Conservation (phyloP, 2,797 vertebrate genomes). For the Oophaga sylvatica region DNA sequence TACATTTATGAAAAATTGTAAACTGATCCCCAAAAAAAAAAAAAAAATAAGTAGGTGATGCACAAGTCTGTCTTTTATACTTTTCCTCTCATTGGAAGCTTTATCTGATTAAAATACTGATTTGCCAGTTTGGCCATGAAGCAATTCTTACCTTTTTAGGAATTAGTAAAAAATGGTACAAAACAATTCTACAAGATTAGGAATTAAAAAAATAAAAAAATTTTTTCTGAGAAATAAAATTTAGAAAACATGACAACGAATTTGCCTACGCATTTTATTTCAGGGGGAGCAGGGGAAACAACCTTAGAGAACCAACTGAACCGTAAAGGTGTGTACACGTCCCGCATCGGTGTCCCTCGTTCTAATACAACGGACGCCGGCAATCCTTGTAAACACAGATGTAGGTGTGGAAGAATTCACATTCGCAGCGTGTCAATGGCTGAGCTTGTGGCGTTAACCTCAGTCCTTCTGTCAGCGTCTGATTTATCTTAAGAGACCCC, state of each 20-base stretch:
- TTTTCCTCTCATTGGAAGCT: neutral
- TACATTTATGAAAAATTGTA: too few relatives aligned
- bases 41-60: neutral
- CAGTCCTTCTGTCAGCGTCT: conserved; percentile 17
- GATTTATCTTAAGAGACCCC: conserved; percentile 29
- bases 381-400: neutral
- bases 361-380: neutral
- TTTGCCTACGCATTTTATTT: too few relatives aligned
- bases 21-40: neutral
- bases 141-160: too few relatives aligned
- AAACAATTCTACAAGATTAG: neutral
- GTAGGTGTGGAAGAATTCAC: conserved; percentile 26
- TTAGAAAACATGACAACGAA: too few relatives aligned
- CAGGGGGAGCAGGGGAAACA: too few relatives aligned
- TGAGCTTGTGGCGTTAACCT: conserved; percentile 15
- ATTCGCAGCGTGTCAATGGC: neutral
- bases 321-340: neutral
- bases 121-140: neutral
- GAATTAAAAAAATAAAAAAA: neutral
- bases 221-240: neutral
- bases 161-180: neutral
- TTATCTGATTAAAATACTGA: neutral
- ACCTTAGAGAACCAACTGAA: neutral
- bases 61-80: neutral
- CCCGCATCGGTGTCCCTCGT: neutral